Base-by-base conservation (phyloP, 2,888 invertebrate genomes). In the Polyploca ridens region DNA sequence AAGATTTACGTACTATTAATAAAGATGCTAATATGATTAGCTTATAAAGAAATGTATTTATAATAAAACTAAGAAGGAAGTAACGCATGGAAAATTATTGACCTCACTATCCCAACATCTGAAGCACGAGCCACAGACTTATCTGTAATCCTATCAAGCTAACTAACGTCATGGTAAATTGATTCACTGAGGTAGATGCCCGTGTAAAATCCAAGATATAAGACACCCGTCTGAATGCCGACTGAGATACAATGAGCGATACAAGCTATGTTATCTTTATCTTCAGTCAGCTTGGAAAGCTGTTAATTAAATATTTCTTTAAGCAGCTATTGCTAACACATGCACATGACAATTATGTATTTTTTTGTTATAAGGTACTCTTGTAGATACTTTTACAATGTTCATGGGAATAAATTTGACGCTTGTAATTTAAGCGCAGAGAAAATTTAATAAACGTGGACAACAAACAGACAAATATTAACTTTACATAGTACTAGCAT, bases 131-230 rank as follows among this genome's bases (percentile, higher is more conserved):
- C 63, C 46, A 14, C n/a, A 67, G 62, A 74, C 74, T 74, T 73
- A 69, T 70, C 71, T 62, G 11, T 59, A 58, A 60, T 62, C 64
- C 64, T 64, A 61, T 61, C 41, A 49, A 54, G 69, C 54, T 63
- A 67, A 61, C 60, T 71, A 71, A 68, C 66, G 77, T 71, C 74
- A 75, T 76, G 71, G 71, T 75, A 68, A 80, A 83, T 79, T 76
- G 81, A 83, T 79, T 83, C 70, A 75, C 62, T 65, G 58, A 70
- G 68, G 62, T 66, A 63, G 72, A 66, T 27, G 64, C 65, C 65
- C 67, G 63, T 64, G 67, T 65, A 62, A 74, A 73, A 44, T 73
- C 66, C 62, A 64, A 70, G 73, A 76, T 69, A 64, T 64, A 62
- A 72, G 70, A 68, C 72, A 69, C 63, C 64, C 65, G 64, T 63